Base-by-base conservation (phyloP, 2,797 vertebrate species). In the Bradypus variegatus region DNA sequence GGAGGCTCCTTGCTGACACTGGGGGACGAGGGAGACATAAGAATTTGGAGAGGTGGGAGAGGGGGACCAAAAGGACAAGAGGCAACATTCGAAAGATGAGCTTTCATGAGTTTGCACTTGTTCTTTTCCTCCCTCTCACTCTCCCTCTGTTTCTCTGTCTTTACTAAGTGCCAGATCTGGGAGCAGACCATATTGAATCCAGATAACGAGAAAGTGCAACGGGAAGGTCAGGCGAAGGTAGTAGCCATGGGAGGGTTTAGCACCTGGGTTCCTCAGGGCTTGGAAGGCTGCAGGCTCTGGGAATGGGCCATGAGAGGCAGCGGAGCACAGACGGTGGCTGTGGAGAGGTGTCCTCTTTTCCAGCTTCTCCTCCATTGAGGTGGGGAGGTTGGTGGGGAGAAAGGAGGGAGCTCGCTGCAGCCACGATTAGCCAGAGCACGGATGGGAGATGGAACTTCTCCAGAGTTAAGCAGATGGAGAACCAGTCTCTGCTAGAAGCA, bases 311-410 rank as follows among this genome's bases (percentile, higher is more conserved):
- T 70, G 50, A 91, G 50, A 91, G 65, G 89, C 31, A 58, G 75
- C 41, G 33, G 83, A 89, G 84, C 88, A 80, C 90, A 93, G 93
- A 90, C 13, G 50, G 86, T 16, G 58, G 70, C 64, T 45, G 50
- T 1, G 19, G 87, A 64, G 92, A 82, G 29, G 19, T 75, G 67
- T 87, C 93, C 92, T 91, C 6, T 0, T 92, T 96, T 92, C 90
- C 8, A 72, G 41, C 50, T 21, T 90, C 73, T 14, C 38, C 65
- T 95, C 36, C 76, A 31, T 18, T 36, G 76, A 67, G 58, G 55
- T 7, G 7, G 70, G 86, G 81, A 41, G 21, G 41, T 45, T 45
- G 16, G 81, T 21, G 25, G 33, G 11, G 23, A 69, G 80, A 50
- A 50, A 50, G 65, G 0, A 0, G 0, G 50, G 55, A 86, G 83